phyloP scores from a whole-genome alignment of 1,140 invertebrate species.

The Carposina sasakii region DNA sequence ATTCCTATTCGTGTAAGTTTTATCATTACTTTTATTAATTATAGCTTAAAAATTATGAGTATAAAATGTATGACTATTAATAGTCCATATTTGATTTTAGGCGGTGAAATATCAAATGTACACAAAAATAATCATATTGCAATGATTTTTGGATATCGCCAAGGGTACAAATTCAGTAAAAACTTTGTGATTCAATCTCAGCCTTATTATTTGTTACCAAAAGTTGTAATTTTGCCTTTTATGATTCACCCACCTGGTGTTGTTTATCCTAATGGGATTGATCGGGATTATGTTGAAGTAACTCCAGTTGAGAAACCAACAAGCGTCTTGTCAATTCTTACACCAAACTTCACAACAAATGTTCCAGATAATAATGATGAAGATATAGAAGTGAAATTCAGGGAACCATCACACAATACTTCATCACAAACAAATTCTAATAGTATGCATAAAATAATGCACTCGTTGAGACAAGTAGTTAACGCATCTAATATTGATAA shows the following conservation, averaged over 20 bases:
- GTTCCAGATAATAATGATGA: slow-evolving; percentile 1
- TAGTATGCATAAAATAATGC: not conserved
- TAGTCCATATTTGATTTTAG: slow-evolving; percentile 8
- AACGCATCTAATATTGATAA: not conserved
- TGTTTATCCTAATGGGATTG: slow-evolving; percentile 20
- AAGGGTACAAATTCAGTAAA: slow-evolving; percentile 35
- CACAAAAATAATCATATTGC: slow-evolving; percentile 7
- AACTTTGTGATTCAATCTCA: slow-evolving; percentile 25
- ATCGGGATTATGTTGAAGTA: slow-evolving; percentile 9
- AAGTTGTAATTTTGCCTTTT: slow-evolving; percentile 40
- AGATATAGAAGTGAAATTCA: slow-evolving; percentile 22
- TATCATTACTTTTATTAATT: not conserved
- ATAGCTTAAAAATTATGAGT: not conserved
- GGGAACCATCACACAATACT: slow-evolving; percentile 14
- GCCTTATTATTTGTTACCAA: slow-evolving; percentile 31
- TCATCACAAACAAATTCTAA: not conserved
- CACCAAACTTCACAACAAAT: not conserved
- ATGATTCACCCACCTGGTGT: slow-evolving; percentile 34
- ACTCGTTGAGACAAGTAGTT: too few species aligned
- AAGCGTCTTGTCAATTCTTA: not conserved
- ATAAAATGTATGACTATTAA: not conserved
- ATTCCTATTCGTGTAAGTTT: slow-evolving; percentile 6
- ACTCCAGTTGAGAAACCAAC: too few species aligned
- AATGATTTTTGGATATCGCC: slow-evolving; percentile 24
- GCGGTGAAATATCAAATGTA: slow-evolving; percentile 4